A percentile compares a stretch with the other conserved stretches of the same genome.
Evolutionary conservation across 2,888 invertebrate genomes (phyloP).

Genomic region (Ochropleura leucogaster): DNA sequence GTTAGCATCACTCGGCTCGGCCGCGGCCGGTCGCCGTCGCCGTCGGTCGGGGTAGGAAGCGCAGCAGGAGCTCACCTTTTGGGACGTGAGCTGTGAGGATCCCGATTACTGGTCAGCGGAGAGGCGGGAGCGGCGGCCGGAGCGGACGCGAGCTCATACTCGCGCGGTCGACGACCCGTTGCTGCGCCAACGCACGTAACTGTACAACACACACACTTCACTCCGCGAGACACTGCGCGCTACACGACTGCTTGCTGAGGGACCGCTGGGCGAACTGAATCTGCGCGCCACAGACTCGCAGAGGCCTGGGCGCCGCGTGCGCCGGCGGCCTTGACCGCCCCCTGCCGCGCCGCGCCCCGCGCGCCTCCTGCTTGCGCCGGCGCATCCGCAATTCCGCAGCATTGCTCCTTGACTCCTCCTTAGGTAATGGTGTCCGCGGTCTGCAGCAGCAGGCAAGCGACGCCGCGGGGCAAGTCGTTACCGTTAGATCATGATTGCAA

Average conservation of each 20-base stretch:
- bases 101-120: conserved; percentile 64
- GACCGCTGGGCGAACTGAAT: conserved; percentile 66
- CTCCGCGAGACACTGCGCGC: conserved; percentile 58
- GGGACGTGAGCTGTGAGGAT: conserved; percentile 37
- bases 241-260: conserved; percentile 65
- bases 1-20: conserved; percentile 38
- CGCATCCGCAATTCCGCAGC: conserved; percentile 60
- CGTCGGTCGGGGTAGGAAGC: conserved; percentile 32
- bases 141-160: conserved; percentile 82
- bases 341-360: conserved; percentile 56
- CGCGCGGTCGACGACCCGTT: conserved; percentile 86
- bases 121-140: conserved; percentile 71
- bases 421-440: conserved; percentile 5
- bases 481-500: conserved; percentile 55
- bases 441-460: neutral
- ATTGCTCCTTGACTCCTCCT: conserved; percentile 24
- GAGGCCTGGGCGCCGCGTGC: conserved; percentile 73
- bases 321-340: conserved; percentile 85
- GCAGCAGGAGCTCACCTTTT: conserved; percentile 77
- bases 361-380: conserved; percentile 41
- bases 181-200: conserved; percentile 72
- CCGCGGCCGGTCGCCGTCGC: too few species aligned
- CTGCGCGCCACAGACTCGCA: conserved; percentile 53
- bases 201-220: conserved; percentile 78
- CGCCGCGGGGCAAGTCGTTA: conserved; percentile 47